Evolutionary conservation across 2,888 invertebrate species (phyloP), one percentile per base, ranked within the genome.

Genomic region (Sclerodermus sp.): DNA sequence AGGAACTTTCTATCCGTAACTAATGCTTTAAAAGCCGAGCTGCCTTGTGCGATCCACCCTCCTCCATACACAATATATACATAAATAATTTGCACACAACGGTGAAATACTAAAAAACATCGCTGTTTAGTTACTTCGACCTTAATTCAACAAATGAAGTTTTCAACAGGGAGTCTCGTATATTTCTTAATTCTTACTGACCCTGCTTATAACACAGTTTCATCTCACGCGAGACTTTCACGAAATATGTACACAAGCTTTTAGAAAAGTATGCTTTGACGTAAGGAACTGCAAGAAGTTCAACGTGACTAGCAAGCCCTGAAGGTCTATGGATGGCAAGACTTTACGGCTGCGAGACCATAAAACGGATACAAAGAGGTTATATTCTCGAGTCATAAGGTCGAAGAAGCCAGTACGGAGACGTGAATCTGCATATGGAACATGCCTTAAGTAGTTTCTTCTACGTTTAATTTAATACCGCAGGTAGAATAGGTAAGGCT

Each of bases 361-460:
- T 74, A 76, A 76, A 76, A 73, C 65, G 68, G 71, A 69, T 73
- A 73, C 73, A 73, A 72, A 74, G 73, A 69, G 73, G 66, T 63
- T 65, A 66, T 73, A 72, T 73, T 70, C 68, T 45, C 48, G 55
- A 56, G 49, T 49, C 62, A 56, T 48, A 54, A 58, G 51, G 49
- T 49, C 52, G 51, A 47, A 57, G 58, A 53, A 58, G 61, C 58
- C 51, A 53, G 56, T 53, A 55, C 60, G 64, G 60, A 70, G 67
- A 67, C 68, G 69, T 65, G 71, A 71, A 76, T 76, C 71, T 76
- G 74, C 75, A 76, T 76, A 73, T 74, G 74, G 74, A 75, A 72
- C 66, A 64, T 59, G 67, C 73, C 70, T 75, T 70, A 74, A 76
- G 68, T 73, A 76, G 69, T 73, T 73, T 71, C 74, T 74, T 73